Conservation (phyloP, 2,113 vertebrate genomes). For the Caracal caracal region DNA sequence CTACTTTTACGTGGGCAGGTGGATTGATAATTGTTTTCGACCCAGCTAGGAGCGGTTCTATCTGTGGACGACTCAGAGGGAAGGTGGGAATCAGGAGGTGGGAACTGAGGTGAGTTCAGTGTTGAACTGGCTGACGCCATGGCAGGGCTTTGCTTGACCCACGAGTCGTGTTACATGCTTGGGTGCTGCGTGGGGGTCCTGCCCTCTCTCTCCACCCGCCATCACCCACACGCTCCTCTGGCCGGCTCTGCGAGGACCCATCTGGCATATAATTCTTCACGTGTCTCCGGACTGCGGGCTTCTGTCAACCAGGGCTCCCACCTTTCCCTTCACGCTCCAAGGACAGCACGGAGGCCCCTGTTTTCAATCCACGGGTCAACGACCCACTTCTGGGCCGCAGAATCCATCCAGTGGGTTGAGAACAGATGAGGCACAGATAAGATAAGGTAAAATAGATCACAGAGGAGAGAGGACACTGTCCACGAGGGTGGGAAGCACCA, state of each 20-base stretch:
- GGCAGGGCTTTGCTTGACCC: too few species aligned
- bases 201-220: background rate
- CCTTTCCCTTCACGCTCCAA: accelerated
- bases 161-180: too few species aligned
- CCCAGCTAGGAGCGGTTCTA: background rate
- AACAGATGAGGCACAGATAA: too few species aligned
- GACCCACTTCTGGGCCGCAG: background rate
- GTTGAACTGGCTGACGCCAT: too few species aligned
- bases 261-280: background rate
- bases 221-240: background rate
- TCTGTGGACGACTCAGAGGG: too few species aligned
- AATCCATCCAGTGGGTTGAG: too few species aligned
- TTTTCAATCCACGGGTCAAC: background rate
- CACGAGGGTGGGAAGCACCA: accelerated
- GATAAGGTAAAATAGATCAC: background rate
- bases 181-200: too few species aligned
- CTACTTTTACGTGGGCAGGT: accelerated
- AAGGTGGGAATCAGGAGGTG: too few species aligned
- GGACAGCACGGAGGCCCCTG: background rate
- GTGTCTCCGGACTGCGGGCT: background rate
- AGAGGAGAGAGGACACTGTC: too few species aligned
- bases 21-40: background rate
- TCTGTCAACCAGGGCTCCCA: background rate
- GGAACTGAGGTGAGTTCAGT: too few species aligned
- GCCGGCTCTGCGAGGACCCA: background rate